Conservation (phyloP, 2,113 vertebrate genomes). For the Toxostoma redivivum region DNA sequence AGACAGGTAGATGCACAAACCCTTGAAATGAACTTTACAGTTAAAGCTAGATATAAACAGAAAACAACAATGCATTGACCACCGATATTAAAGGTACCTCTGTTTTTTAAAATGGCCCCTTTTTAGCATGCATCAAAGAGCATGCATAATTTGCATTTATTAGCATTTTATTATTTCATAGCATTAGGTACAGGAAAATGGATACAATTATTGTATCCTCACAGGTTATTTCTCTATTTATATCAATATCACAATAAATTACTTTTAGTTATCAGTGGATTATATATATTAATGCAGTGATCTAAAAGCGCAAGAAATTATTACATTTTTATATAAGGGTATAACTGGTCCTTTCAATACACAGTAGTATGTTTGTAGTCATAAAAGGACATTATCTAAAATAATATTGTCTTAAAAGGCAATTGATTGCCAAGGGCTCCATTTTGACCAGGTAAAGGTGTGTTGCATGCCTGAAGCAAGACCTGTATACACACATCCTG, state of each 20-base stretch:
- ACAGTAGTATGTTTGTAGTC: constrained; percentile 35
- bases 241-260: constrained; percentile 70
- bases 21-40: neutral
- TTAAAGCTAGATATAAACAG: constrained; percentile 24
- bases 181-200: constrained; percentile 66
- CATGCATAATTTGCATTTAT: constrained; percentile 82
- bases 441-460: neutral
- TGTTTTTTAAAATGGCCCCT: constrained; percentile 61
- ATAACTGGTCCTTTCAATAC: constrained; percentile 9
- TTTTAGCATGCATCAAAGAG: constrained; percentile 76
- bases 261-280: constrained; percentile 59
- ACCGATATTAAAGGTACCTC: constrained; percentile 53
- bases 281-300: neutral
- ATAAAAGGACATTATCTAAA: constrained; percentile 8
- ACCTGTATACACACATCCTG: neutral
- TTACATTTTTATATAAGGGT: constrained; percentile 34
- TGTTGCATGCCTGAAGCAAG: neutral
- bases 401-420: neutral
- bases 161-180: constrained; percentile 81
- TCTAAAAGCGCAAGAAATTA: constrained; percentile 61
- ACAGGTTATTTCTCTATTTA: constrained; percentile 72
- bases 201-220: constrained; percentile 76
- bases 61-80: constrained; percentile 54
- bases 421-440: neutral
- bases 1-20: neutral